Base-by-base conservation (phyloP, 2,888 invertebrate genomes). In the Lepidochrysops patricia region DNA sequence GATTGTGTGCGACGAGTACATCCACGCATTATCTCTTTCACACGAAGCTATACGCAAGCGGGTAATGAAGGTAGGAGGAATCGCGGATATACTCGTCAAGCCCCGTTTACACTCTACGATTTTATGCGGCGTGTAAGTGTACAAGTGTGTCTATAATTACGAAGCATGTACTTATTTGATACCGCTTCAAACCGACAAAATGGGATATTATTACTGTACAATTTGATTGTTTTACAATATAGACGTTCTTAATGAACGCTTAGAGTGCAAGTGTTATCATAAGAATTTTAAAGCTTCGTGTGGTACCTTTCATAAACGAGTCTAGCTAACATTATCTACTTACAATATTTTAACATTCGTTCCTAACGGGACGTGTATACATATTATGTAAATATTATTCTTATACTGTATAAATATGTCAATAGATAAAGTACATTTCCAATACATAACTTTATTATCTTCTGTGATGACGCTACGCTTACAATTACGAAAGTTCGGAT, bases 251-350 rank as follows among this genome's bases (percentile, higher is more conserved):
- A 83, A 77, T 75, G 74, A 80, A 80, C 82, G 86, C 82, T 81
- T 83, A 86, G 72, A 80, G 89, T 89, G 89, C 87, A 80, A 85
- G 84, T 85, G 87, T 85, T 83, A 80, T 89, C 89, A 89, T 89
- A 89, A 89, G 89, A 88, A 85, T 84, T 88, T 89, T 89, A 89
- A 89, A 89, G 89, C 89, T 89, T 88, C 80, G 80, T 84, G 89
- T 89, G 89, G 87, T 88, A 89, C 81, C 71, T 78, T 83, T 78
- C 74, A 82, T 84, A 83, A 73, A 84, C 84, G 75, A 79, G 71
- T 82, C 87, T 87, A 86, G 75, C 85, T 86, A 84, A 81, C 73
- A 82, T 82, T 84, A 84, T 76, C 85, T 87, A 86, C 79, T 80
- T 80, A 71, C 77, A 80, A 79, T 84, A 87, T 80, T 80, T n/a